Conservation (phyloP, 2,113 vertebrate species). For the Hemichromis elongatus region DNA sequence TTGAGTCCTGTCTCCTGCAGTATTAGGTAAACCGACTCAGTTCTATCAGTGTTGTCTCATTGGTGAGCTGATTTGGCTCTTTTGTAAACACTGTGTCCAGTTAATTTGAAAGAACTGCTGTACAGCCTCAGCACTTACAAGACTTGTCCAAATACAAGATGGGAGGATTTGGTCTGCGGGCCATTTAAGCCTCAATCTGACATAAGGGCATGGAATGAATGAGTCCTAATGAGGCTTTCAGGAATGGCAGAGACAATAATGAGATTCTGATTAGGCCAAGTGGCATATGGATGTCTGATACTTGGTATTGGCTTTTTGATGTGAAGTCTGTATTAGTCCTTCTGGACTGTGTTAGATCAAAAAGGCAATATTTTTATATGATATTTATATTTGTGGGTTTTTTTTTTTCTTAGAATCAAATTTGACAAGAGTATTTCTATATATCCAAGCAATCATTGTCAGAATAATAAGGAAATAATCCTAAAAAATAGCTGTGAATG, state of each 20-base stretch:
- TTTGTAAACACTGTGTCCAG: not conserved
- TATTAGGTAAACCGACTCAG: not conserved
- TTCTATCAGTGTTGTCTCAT: not conserved
- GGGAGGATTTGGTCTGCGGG: not conserved
- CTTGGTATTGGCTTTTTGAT: not conserved
- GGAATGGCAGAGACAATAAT: constrained; percentile 1
- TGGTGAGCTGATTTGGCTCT: constrained; percentile 8
- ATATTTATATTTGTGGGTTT: rapidly evolving
- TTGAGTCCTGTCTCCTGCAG: not conserved
- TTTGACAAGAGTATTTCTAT: not conserved
- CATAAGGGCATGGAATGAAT: constrained; percentile 23
- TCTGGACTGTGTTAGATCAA: not conserved
- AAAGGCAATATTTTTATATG: not conserved
- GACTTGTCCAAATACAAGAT: not conserved
- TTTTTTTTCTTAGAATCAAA: not conserved
- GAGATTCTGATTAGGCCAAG: constrained; percentile 13
- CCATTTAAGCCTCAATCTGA: constrained; percentile 7
- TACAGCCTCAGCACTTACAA: not conserved
- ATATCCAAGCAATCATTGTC: not conserved
- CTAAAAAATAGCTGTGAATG: not conserved
- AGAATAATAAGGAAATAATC: not conserved
- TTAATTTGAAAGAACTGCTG: constrained; percentile 11
- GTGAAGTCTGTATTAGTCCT: not conserved
- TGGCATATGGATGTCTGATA: constrained; percentile 17
- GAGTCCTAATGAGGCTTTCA: constrained; percentile 36